phyloP scores from a whole-genome alignment of 1,140 invertebrate genomes.

The Harlomillsia oculata region DNA sequence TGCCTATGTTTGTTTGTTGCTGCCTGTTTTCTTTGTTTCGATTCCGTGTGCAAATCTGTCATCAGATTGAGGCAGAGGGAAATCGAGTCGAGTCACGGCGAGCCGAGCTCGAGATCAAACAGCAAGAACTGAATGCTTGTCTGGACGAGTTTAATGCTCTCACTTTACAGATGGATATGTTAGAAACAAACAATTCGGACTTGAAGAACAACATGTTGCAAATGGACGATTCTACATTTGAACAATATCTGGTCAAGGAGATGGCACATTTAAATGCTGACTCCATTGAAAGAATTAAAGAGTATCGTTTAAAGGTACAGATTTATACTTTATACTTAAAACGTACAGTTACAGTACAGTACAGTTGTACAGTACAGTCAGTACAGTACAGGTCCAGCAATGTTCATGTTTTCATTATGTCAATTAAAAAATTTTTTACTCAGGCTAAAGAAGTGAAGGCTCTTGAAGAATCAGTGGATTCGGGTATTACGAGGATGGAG shows the following conservation, averaged over 20 bases:
- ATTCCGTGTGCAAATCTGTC: background rate
- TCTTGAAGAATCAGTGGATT: conserved; percentile 17
- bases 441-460: conserved; percentile 17
- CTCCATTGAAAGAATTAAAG: too few relatives aligned
- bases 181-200: too few relatives aligned
- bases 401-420: background rate
- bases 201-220: conserved; percentile 14
- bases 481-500: conserved; percentile 23
- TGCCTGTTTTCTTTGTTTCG: conserved; percentile 7
- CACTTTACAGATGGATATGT: too few relatives aligned
- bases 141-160: too few relatives aligned
- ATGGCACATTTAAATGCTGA: too few relatives aligned
- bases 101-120: conserved; percentile 22
- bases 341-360: too few relatives aligned
- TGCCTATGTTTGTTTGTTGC: conserved; percentile 4
- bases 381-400: too few relatives aligned
- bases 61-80: conserved; percentile 34
- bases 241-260: conserved; percentile 21
- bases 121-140: conserved; percentile 23
- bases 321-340: too few relatives aligned
- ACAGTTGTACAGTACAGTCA: too few relatives aligned
- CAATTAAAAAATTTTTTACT: background rate
- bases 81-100: conserved; percentile 22
- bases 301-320: too few relatives aligned
- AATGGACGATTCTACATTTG: conserved; percentile 21